Percentiles rank a stretch among this genome's conserved stretches.
phyloP scores from a whole-genome alignment of 2,888 invertebrate genomes.

The Diarsia brunnea region DNA sequence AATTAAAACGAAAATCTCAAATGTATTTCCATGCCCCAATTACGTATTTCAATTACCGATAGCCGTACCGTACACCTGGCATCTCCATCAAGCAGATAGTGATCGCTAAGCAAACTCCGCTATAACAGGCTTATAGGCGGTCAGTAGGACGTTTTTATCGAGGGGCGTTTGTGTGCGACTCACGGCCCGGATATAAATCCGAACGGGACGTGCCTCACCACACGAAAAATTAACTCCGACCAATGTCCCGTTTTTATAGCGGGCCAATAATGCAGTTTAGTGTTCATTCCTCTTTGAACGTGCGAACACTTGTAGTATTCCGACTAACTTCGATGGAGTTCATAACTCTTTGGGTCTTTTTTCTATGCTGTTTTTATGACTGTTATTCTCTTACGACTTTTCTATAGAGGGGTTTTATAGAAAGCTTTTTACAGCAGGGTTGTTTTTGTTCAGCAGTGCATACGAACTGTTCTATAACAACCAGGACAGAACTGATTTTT shows the following conservation, averaged over 20 bases:
- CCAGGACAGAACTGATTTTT: conserved; percentile 10
- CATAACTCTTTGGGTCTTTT: conserved; percentile 45
- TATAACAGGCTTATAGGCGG: conserved; percentile 59
- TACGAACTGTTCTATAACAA: conserved; percentile 1
- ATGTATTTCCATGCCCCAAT: background rate
- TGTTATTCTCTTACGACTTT: conserved; percentile 37
- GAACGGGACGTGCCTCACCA: conserved; percentile 75
- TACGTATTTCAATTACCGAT: conserved; percentile 22
- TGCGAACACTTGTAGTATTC: conserved; percentile 65
- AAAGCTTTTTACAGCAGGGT: conserved; percentile 26
- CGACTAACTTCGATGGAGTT: conserved; percentile 50
- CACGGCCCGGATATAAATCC: conserved; percentile 81
- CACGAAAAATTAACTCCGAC: conserved; percentile 82
- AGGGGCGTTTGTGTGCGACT: conserved; percentile 70
- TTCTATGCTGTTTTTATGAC: conserved; percentile 41
- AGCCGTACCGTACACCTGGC: conserved; percentile 33
- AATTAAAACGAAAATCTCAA: background rate
- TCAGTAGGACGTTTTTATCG: conserved; percentile 79
- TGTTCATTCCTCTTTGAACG: conserved; percentile 72
- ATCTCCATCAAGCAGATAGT: conserved; percentile 57
- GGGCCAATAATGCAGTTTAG: conserved; percentile 76
- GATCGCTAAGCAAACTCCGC: conserved; percentile 61
- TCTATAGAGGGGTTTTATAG: conserved; percentile 27
- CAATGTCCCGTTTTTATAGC: conserved; percentile 78
- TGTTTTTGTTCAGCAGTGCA: conserved; percentile 16